Conservation (phyloP, 2,113 vertebrate species). For the Cinclus mexicanus region DNA sequence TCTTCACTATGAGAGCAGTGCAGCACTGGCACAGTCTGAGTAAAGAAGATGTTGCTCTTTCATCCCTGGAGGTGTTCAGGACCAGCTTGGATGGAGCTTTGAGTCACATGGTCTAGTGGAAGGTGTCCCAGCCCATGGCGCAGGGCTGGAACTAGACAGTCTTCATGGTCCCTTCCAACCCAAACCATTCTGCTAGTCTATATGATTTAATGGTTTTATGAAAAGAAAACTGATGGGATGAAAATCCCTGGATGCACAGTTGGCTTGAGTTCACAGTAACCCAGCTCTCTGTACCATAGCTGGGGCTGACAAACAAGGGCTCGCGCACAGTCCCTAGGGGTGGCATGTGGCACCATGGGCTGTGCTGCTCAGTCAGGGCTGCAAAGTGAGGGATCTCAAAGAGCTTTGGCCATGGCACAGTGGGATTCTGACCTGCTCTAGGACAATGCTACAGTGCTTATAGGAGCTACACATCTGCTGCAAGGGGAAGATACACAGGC, state of each 20-base stretch:
- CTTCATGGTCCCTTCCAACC: not conserved
- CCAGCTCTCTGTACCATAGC: not conserved
- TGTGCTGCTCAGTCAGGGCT: not conserved
- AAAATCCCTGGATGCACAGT: not conserved
- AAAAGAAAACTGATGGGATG: not conserved
- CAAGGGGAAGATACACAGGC: rapidly evolving
- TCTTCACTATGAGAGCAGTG: not conserved
- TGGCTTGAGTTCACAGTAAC: not conserved
- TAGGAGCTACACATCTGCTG: not conserved
- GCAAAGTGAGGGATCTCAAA: not conserved
- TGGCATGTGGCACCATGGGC: rapidly evolving
- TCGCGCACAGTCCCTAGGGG: not conserved
- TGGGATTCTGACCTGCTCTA: not conserved
- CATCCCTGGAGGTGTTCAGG: not conserved
- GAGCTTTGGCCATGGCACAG: not conserved
- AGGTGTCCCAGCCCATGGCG: not conserved
- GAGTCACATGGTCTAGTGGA: not conserved
- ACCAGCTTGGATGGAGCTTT: not conserved
- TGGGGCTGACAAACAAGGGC: not conserved
- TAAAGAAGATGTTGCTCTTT: not conserved
- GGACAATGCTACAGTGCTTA: not conserved
- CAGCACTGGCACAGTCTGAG: not conserved
- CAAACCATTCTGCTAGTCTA: not conserved
- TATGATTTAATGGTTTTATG: not conserved
- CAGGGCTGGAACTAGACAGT: not conserved